Conservation (phyloP, 2,113 vertebrate genomes). For the Myxocyprinus asiaticus region DNA sequence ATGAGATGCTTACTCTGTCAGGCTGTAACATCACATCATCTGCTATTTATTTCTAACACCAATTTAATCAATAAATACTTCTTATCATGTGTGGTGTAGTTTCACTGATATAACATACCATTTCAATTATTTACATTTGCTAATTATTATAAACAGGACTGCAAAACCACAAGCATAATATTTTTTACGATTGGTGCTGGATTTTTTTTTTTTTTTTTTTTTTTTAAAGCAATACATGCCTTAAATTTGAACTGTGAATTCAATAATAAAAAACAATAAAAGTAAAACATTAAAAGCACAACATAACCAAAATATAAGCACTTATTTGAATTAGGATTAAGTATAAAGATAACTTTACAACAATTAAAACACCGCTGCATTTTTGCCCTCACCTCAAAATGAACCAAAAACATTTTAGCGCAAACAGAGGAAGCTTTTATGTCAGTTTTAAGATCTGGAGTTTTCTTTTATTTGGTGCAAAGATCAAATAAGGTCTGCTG, state of each 20-base stretch:
- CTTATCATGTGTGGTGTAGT: background rate
- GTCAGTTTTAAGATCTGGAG: too few relatives aligned
- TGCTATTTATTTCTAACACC: background rate
- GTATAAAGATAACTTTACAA: constrained; percentile 11
- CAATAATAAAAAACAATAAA: too few relatives aligned
- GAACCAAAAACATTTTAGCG: background rate
- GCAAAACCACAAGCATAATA: background rate
- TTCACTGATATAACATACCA: background rate
- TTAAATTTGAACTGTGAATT: background rate
- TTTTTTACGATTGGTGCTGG: too few relatives aligned
- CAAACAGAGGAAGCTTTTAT: background rate
- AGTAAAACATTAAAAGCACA: background rate
- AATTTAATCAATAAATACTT: background rate
- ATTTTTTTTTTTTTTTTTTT: too few relatives aligned
- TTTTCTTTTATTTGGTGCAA: constrained; percentile 1
- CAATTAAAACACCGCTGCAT: constrained; percentile 23
- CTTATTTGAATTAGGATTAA: background rate
- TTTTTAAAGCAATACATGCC: background rate
- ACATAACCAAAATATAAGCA: background rate
- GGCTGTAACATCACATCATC: too few relatives aligned
- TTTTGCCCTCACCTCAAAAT: background rate
- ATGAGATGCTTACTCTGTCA: too few relatives aligned
- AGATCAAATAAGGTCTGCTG: background rate
- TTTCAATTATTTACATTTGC: background rate
- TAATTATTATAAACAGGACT: background rate